Base-by-base conservation (phyloP, 2,797 vertebrate species). In the Sphenodon punctatus region DNA sequence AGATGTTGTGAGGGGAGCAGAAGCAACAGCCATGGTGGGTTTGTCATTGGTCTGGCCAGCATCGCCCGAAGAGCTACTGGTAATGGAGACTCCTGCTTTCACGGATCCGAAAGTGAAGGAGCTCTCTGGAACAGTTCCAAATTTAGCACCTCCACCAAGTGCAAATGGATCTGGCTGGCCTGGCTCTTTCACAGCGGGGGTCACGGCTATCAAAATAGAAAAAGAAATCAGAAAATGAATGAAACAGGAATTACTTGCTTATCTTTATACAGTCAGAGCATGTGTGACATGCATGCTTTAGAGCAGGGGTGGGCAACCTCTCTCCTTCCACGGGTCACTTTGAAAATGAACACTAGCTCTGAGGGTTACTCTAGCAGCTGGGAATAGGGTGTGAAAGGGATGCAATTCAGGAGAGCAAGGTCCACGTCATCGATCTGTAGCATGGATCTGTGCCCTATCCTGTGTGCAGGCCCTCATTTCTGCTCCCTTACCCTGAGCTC, bases 151-250 rank as follows among this genome's bases (percentile, higher is more conserved):
- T 2, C 76, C 93, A 12, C 87, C 78, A 43, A 97, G 96, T 0
- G 94, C 81, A 79, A 97, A 96, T 2, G 96, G 86, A 32, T 89
- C 94, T 0, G 85, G 55, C 48, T 93, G 95, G 45, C 34, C 65
- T 8, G 93, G 38, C 38, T 97, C 97, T 75, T 97, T 98, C n/a
- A n/a, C n/a, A 5, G 74, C 94, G 60, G 91, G 41, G 9, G 87
- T 64, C 91, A 86, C 9, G 10, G 79, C 94, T 93, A 59, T 55
- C 56, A 83, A 84, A 69, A 89, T 15, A 46, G 13, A 84, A 80
- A 83, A 78, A n/a, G 84, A 49, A 38, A 51, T 15, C 85, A 10
- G 77, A 49, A 34, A 68, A 3, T 0, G 0, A 73, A 36, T 48
- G 78, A 87, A 23, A 36, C 45, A 58, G n/a, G 65, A 42, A 77